Base-by-base conservation (phyloP, 2,888 invertebrate species). In the Lysandra bellargus region DNA sequence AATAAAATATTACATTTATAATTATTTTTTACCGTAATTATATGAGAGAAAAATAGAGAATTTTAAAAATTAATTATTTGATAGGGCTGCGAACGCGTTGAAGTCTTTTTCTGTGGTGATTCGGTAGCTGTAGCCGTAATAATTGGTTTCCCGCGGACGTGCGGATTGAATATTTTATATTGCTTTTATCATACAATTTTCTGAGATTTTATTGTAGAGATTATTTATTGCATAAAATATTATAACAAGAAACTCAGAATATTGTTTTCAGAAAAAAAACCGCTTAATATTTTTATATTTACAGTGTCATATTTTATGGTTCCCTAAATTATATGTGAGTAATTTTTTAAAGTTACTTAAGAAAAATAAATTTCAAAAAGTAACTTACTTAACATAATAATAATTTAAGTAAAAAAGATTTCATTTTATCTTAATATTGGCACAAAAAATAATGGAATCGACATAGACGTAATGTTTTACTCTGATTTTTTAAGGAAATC, bases 61-160 rank as follows among this genome's bases (percentile, higher is more conserved):
- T 4, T n/a, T 6, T 1, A 64, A 30, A 30, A 61, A 69, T 12
- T 23, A 12, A 17, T 33, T 37, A 69, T 74, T 74, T 1, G 9
- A 33, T 7, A 5, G 2, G 7, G 7, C 14, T 33, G 76, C 17
- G 14, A 6, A 5, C 76, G 33, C 76, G 76, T 76, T 57, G 76
- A 76, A n/a, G 76, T 76, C 76, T 76, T 76, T 75, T 49, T 49
- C 76, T 37, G 49, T 3, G 40, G 40, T 57, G 23, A 17, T 57
- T 76, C 33, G 14, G 76, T 76, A 76, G 57, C 53, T 57, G 75
- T 23, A 23, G 53, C 30, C 30, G 23, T 23, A 23, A 23, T 23
- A 23, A 23, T 23, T 23, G 23, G 23, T 76, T 33, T 14, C 69
- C 14, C 33, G 33, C 5, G 4, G 0, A 33, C 23, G 30, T 30